These are phyloP conservation scores for Sipha flava DNA, from an alignment of 1,140 invertebrate species.

Conservation along the genomic window DNA sequence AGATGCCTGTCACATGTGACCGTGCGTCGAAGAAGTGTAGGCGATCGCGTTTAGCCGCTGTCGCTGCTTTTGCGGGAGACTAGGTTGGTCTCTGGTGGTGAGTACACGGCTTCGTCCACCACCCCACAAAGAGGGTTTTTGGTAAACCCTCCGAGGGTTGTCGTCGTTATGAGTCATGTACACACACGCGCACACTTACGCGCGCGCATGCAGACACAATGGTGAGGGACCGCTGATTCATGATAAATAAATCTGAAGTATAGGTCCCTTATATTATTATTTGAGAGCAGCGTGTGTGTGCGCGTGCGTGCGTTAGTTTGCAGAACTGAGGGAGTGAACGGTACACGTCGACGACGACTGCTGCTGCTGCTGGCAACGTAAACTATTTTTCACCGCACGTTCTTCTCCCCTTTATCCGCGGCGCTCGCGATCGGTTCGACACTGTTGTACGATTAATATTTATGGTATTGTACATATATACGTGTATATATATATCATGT, in stretches of 20 bases:
- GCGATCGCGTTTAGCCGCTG: too few species aligned
- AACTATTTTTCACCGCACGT: background rate
- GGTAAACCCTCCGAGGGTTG: slow-evolving; percentile 17
- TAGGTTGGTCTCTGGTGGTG: background rate
- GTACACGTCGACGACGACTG: background rate
- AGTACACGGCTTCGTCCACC: background rate
- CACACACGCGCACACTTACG: background rate
- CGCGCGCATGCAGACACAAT: background rate
- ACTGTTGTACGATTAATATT: background rate
- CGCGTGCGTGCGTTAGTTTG: background rate
- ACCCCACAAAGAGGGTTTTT: slow-evolving; percentile 26
- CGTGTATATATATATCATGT: background rate
- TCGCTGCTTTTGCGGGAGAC: background rate
- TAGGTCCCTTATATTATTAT: slow-evolving; percentile 15
- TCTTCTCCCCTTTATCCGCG: background rate
- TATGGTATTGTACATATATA: background rate
- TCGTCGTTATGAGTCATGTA: slow-evolving; percentile 21
- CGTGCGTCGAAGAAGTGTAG: too few species aligned
- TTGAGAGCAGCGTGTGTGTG: background rate
- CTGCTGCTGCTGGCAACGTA: too few species aligned
- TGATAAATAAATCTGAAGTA: slow-evolving; percentile 32
- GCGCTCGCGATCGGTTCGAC: too few species aligned
- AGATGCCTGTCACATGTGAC: too few species aligned
- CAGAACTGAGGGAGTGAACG: background rate
- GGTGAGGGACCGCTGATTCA: slow-evolving; percentile 29